Base-by-base conservation (phyloP, 1,140 invertebrate genomes). In the Zaprionus nigranus region DNA sequence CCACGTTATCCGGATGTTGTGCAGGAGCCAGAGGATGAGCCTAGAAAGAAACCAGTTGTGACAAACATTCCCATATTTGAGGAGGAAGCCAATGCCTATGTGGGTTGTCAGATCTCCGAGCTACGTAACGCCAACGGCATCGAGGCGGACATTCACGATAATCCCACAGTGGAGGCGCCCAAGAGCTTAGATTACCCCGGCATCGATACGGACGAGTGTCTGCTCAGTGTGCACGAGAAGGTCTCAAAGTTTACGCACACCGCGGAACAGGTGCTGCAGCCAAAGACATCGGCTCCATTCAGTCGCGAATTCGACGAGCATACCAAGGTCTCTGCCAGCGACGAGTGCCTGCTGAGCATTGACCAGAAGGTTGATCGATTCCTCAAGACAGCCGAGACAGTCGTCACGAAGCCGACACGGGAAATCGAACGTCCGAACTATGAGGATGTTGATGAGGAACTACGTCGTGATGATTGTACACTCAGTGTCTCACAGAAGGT, bases 1-100 rank as follows among this genome's bases (percentile, higher is more conserved):
- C 95, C 95, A 12, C 93, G 96, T 70, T 96, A 95, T 87, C 96
- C 96, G 5, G 95, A 96, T 91, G 94, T 94, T 75, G 94, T 96
- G 2, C 94, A 93, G 84, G 96, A 96, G 93, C 96, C 96, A 13
- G 96, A 96, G 65, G 95, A 96, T 82, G 94, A 94, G 62, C 91
- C 92, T 2, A 81, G 92, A 11, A 91, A 90, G 46, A 91, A 91
- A 59, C 92, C 94, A 0, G 75, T 90, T 5, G 86, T 94, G 9
- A 92, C 80, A 20, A 92, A 93, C 38, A 92, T 93, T 15, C 92
- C 92, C 15, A 93, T 93, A 34, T 93, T 92, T 20, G 90, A 93
- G 58, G 92, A 93, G 60, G 85, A 88, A 9, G 78, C 88, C 1
- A 91, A 93, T 20, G 75, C 83, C 7, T 93, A 74, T 71, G 82